A percentile compares a stretch with the other conserved stretches of the same genome.
Evolutionary conservation across 2,888 invertebrate genomes (phyloP).

Genomic region (Heliconius erato): DNA sequence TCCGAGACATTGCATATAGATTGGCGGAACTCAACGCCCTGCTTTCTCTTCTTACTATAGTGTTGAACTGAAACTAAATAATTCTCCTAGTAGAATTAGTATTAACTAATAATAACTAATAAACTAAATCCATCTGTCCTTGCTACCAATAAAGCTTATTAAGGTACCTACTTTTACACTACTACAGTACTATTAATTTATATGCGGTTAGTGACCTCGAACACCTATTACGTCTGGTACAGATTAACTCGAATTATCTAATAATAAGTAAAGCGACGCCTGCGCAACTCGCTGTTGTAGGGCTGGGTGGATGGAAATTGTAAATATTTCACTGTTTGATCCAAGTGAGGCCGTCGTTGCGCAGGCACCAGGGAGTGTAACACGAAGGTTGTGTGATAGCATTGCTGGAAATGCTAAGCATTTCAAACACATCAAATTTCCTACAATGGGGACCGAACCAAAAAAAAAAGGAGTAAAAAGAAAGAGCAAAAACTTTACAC

Average conservation of each 20-base stretch:
- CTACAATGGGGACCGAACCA: too few species aligned
- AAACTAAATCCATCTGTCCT: slow-evolving; percentile 39
- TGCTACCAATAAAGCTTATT: slow-evolving; percentile 45
- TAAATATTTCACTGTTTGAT: too few species aligned
- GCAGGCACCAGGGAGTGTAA: background rate
- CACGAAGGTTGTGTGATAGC: too few species aligned
- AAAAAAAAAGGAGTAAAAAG: too few species aligned
- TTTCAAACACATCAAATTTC: too few species aligned
- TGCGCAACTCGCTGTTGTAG: slow-evolving; percentile 48
- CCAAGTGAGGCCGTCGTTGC: background rate
- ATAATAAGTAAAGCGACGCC: slow-evolving; percentile 55
- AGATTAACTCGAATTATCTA: slow-evolving; percentile 64
- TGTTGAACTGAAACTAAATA: too few species aligned
- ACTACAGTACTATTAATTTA: slow-evolving; percentile 63
- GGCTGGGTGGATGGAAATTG: slow-evolving; percentile 2
- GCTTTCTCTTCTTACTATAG: too few species aligned
- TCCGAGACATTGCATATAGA: too few species aligned
- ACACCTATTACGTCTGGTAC: slow-evolving; percentile 69
- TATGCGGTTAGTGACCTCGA: slow-evolving; percentile 72
- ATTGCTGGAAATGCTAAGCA: background rate
- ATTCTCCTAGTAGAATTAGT: too few species aligned
- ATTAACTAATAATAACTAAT: slow-evolving; percentile 10
- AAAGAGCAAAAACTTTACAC: too few species aligned
- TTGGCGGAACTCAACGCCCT: too few species aligned
- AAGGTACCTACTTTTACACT: slow-evolving; percentile 39